Evolutionary conservation across 2,113 vertebrate species (phyloP).

Genomic region (Mormyrus lacerda): DNA sequence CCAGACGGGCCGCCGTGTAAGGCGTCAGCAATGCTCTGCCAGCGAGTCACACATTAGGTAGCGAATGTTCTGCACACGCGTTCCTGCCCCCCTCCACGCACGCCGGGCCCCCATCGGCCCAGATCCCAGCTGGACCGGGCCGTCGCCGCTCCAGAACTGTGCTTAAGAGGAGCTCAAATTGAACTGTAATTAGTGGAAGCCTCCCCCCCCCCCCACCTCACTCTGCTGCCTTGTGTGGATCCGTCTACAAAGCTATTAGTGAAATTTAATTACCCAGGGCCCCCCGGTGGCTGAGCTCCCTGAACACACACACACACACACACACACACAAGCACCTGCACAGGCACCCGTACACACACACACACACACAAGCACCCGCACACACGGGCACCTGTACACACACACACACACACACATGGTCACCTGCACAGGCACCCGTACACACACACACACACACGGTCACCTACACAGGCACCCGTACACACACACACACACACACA

Average conservation of each 20-base stretch:
- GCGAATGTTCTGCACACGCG: neutral
- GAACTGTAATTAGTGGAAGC: slow-evolving; percentile 38
- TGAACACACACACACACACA: neutral
- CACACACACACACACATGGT: neutral
- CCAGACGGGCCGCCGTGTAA: neutral
- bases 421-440: neutral
- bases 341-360: neutral
- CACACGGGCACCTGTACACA: neutral
- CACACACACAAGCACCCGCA: neutral
- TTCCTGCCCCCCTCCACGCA: neutral
- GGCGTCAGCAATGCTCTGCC: neutral
- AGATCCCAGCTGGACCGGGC: slow-evolving; percentile 25
- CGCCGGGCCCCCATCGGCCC: slow-evolving; percentile 22
- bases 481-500: neutral
- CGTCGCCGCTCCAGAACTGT: neutral
- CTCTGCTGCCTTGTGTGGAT: slow-evolving; percentile 20
- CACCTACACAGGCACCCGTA: neutral
- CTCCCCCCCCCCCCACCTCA: slow-evolving; percentile 21
- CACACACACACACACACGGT: neutral
- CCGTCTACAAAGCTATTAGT: slow-evolving; percentile 32
- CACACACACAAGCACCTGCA: neutral
- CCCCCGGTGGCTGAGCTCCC: neutral
- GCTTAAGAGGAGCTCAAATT: slow-evolving; percentile 37
- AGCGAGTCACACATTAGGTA: slow-evolving; percentile 4
- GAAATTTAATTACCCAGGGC: slow-evolving; percentile 27